Conservation (phyloP, 2,888 invertebrate species). For the Danaus chrysippus region DNA sequence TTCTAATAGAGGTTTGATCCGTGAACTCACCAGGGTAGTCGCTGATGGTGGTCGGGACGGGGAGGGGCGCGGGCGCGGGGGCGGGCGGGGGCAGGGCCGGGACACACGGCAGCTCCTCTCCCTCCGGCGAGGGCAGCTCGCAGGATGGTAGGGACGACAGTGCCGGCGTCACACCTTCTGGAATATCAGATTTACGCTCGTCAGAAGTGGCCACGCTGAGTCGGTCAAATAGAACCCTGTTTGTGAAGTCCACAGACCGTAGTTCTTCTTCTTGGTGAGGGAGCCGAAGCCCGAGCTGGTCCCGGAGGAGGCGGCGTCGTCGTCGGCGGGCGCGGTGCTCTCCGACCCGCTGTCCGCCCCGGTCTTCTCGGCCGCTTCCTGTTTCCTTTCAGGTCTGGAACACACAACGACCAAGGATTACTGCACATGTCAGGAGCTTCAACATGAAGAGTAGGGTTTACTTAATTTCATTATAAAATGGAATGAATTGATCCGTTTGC, state of each 20-base stretch:
- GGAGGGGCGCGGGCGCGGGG: conserved; percentile 40
- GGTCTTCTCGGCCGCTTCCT: conserved; percentile 61
- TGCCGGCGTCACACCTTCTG: conserved; percentile 54
- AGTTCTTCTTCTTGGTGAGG: conserved; percentile 87
- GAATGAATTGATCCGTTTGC: no score
- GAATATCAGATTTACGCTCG: conserved; percentile 21
- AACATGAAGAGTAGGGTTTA: no score
- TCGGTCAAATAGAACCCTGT: neutral
- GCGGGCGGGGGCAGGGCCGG: conserved; percentile 46
- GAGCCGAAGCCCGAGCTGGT: conserved; percentile 93
- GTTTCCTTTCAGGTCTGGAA: conserved; percentile 68
- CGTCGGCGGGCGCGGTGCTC: conserved; percentile 71
- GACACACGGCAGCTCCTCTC: conserved; percentile 52
- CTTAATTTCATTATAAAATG: no score
- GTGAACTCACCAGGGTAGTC: conserved; percentile 48
- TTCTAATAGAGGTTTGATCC: no score
- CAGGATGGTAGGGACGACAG: conserved; percentile 59
- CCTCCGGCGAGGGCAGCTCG: conserved; percentile 61
- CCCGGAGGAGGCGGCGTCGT: conserved; percentile 84
- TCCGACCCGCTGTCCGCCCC: conserved; percentile 67
- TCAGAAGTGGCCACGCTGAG: neutral
- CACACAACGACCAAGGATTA: conserved; percentile 20
- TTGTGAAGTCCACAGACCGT: conserved; percentile 46
- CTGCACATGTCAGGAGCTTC: neutral
- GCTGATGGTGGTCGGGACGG: conserved; percentile 16